Conservation (phyloP, 2,797 vertebrate genomes). For the Austrolebias charrua region DNA sequence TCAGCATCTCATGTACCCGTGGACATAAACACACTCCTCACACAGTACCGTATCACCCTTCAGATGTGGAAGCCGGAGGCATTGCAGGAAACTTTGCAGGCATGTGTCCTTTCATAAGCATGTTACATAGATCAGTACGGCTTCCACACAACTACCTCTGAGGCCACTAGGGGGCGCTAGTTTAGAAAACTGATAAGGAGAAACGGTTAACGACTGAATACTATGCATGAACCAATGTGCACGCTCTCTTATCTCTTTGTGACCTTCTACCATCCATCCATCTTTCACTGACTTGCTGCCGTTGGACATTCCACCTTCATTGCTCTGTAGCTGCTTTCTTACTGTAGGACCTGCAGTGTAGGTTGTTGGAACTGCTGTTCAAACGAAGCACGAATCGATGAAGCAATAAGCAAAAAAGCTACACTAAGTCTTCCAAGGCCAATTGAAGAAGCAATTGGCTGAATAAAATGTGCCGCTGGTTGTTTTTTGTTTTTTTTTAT, state of each 20-base stretch:
- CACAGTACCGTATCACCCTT: slow-evolving; percentile 41
- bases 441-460: slow-evolving; percentile 54
- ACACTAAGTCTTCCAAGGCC: slow-evolving; percentile 71
- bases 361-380: slow-evolving; percentile 60
- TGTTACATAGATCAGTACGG: slow-evolving; percentile 64
- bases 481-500: slow-evolving; percentile 60
- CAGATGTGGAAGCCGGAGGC: slow-evolving; percentile 53
- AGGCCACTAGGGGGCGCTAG: slow-evolving; percentile 72
- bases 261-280: slow-evolving; percentile 32
- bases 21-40: slow-evolving; percentile 11
- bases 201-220: slow-evolving; percentile 67
- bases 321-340: slow-evolving; percentile 62
- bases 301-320: slow-evolving; percentile 75
- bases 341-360: no score
- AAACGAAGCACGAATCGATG: slow-evolving; percentile 57
- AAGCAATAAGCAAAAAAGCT: slow-evolving; percentile 76
- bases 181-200: slow-evolving; percentile 64
- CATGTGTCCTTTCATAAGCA: slow-evolving; percentile 65
- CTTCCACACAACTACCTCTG: slow-evolving; percentile 79
- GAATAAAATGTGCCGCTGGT: slow-evolving; percentile 54
- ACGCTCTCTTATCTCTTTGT: slow-evolving; percentile 63
- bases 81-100: slow-evolving; percentile 49
- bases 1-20: slow-evolving; percentile 38
- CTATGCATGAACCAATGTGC: slow-evolving; percentile 79
- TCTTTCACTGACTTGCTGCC: slow-evolving; percentile 70